Evolutionary conservation across 2,797 vertebrate species (phyloP).

Genomic region (Triplophysa bombifrons): DNA sequence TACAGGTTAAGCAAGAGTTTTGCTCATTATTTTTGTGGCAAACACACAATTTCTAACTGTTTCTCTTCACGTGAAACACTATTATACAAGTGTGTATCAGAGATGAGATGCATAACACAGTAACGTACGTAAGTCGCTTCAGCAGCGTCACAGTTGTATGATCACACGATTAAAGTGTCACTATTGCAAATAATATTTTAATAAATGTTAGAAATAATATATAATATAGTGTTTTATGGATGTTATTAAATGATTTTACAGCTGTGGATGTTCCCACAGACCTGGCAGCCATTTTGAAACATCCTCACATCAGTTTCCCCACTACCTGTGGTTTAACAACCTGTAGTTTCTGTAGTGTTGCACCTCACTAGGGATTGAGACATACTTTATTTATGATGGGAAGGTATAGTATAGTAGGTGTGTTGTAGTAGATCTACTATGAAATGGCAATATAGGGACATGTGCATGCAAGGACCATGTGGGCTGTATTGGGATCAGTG

Average conservation of each 20-base stretch:
- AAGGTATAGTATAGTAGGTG: neutral
- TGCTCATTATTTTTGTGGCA: neutral
- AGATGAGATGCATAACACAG: neutral
- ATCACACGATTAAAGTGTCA: neutral
- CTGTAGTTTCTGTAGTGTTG: neutral
- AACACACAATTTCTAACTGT: neutral
- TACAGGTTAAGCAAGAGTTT: neutral
- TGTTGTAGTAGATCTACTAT: neutral
- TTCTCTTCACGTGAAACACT: neutral
- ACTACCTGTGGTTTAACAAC: neutral
- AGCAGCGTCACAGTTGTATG: neutral
- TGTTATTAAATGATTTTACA: neutral
- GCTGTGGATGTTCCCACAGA: neutral
- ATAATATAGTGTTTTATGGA: neutral
- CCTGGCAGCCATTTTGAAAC: conserved; percentile 37
- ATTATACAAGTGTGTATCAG: neutral
- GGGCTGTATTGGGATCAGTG: neutral
- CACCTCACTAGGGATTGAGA: neutral
- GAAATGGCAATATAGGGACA: neutral
- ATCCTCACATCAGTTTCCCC: neutral
- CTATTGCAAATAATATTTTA: neutral
- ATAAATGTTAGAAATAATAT: neutral
- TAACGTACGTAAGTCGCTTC: neutral
- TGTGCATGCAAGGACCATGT: neutral
- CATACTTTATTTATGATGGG: neutral